Conservation (phyloP, 2,113 vertebrate genomes). For the Morone saxatilis region DNA sequence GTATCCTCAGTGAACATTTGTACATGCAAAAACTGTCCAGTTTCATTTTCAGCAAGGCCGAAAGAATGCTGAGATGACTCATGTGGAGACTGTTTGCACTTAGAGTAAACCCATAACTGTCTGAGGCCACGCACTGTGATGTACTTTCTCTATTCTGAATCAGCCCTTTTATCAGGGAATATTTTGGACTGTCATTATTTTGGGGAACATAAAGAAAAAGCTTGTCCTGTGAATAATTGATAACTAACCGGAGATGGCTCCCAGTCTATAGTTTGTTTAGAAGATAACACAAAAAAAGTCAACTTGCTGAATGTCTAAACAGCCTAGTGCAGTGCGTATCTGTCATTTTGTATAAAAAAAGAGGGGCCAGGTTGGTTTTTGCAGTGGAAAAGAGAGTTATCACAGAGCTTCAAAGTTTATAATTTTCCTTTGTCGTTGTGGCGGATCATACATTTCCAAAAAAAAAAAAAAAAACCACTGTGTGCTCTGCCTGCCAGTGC, state of each 20-base stretch:
- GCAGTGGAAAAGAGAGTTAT: background rate
- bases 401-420: constrained; percentile 20
- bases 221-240: constrained; percentile 72
- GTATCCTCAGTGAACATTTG: constrained; percentile 24
- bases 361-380: background rate
- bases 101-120: constrained; percentile 54
- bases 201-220: constrained; percentile 57
- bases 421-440: background rate
- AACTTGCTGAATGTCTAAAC: constrained; percentile 13
- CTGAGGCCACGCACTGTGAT: constrained; percentile 19
- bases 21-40: constrained; percentile 37
- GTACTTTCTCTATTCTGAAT: constrained; percentile 42
- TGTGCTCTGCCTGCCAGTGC: constrained; percentile 35
- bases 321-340: constrained; percentile 2
- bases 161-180: constrained; percentile 59
- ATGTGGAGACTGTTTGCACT: constrained; percentile 61
- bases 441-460: background rate
- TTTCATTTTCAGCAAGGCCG: constrained; percentile 50
- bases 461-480: background rate
- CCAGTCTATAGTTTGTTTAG: constrained; percentile 44
- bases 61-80: constrained; percentile 58
- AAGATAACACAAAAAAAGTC: constrained; percentile 23
- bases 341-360: background rate
- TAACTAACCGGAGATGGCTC: constrained; percentile 35
- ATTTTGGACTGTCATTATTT: constrained; percentile 65